phyloP scores from a whole-genome alignment of 2,888 invertebrate genomes.

The Lasioglossum morio region DNA sequence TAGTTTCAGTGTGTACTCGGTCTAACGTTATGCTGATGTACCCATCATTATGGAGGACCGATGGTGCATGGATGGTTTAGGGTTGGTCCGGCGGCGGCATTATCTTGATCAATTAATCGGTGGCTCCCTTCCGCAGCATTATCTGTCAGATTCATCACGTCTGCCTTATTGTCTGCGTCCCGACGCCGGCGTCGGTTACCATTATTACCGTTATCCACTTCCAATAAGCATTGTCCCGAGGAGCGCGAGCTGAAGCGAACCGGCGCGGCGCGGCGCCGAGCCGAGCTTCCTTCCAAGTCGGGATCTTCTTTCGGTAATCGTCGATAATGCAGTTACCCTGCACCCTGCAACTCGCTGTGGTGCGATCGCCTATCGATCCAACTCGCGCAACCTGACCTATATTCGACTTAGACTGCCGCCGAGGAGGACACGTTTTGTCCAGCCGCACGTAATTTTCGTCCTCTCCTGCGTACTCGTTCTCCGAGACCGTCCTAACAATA shows the following conservation, averaged over 20 bases:
- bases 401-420: slow-evolving; percentile 54
- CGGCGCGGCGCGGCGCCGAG: neutral
- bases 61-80: neutral
- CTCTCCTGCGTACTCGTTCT: neutral
- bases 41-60: neutral
- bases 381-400: slow-evolving; percentile 63
- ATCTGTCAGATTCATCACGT: slow-evolving; percentile 36
- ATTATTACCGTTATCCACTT: slow-evolving; percentile 51
- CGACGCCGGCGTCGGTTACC: slow-evolving; percentile 24
- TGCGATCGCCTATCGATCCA: slow-evolving; percentile 69
- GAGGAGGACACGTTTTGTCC: slow-evolving; percentile 19
- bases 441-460: neutral
- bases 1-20: neutral
- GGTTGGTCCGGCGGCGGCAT: neutral
- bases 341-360: slow-evolving; percentile 11
- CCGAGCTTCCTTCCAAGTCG: slow-evolving; percentile 35
- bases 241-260: slow-evolving; percentile 9
- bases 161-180: slow-evolving; percentile 25
- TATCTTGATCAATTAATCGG: slow-evolving; percentile 21
- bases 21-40: neutral
- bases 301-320: slow-evolving; percentile 67
- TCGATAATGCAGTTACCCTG: slow-evolving; percentile 73
- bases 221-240: slow-evolving; percentile 48
- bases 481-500: neutral
- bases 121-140: neutral